Evolutionary conservation across 1,140 invertebrate species (phyloP).

Genomic region (Drosophila tristis): DNA sequence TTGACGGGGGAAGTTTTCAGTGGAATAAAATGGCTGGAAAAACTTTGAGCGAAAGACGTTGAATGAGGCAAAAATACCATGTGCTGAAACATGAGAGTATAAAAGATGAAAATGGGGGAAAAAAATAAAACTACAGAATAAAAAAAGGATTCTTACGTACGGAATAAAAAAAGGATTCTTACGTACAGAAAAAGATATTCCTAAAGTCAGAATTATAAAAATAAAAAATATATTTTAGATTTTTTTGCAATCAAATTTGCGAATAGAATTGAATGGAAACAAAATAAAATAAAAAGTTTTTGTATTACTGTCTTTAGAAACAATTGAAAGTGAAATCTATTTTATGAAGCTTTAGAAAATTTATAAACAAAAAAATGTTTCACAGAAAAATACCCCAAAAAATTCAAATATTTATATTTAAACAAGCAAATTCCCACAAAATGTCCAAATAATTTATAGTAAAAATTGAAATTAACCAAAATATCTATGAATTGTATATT

Average conservation of each 20-base stretch:
- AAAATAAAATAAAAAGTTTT: too few relatives aligned
- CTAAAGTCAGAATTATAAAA: too few relatives aligned
- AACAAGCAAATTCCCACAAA: constrained; percentile 5
- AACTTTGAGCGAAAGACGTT: not conserved
- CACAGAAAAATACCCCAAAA: not conserved
- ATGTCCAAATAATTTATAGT: constrained; percentile 2
- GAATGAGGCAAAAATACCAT: not conserved
- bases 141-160: too few relatives aligned
- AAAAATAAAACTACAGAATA: too few relatives aligned
- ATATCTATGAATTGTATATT: constrained; percentile 7
- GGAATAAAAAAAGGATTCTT: too few relatives aligned
- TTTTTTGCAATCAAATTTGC: too few relatives aligned
- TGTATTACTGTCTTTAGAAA: too few relatives aligned
- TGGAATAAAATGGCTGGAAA: constrained; percentile 5
- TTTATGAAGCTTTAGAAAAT: too few relatives aligned
- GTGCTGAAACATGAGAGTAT: not conserved
- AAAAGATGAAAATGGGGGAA: not conserved
- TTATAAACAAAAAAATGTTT: not conserved
- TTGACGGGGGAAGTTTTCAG: constrained; percentile 27
- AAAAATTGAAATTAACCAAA: constrained; percentile 30
- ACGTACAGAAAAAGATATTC: too few relatives aligned
- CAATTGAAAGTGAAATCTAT: too few relatives aligned
- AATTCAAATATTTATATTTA: not conserved
- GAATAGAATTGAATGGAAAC: too few relatives aligned
- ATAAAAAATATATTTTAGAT: too few relatives aligned